phyloP scores from a whole-genome alignment of 2,113 vertebrate genomes.

The Danio rerio region GRCz12tu NC_133184.1:26797001-26797500 shows the following conservation, averaged over 20 bases:
- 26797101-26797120: neutral
- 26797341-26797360: conserved; percentile 69
- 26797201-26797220: neutral
- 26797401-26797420: conserved; percentile 94
- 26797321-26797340: neutral
- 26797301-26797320: neutral
- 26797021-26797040: too few relatives aligned
- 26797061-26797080: too few relatives aligned
- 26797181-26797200: neutral
- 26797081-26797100: neutral
- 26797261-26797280: conserved; percentile 7
- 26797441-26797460: conserved; percentile 35
- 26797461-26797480: neutral
- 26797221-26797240: neutral
- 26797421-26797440: conserved; percentile 96
- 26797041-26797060: too few relatives aligned
- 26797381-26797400: conserved; percentile 92
- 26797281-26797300: neutral
- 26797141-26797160: conserved; percentile 34
- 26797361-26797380: conserved; percentile 95
- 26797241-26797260: neutral
- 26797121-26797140: neutral
- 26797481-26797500: neutral
- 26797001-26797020: too few relatives aligned
- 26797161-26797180: neutral